These are phyloP conservation scores for Caradrina clavipalpis DNA, from an alignment of 2,888 invertebrate genomes.

Conservation along the genomic window DNA sequence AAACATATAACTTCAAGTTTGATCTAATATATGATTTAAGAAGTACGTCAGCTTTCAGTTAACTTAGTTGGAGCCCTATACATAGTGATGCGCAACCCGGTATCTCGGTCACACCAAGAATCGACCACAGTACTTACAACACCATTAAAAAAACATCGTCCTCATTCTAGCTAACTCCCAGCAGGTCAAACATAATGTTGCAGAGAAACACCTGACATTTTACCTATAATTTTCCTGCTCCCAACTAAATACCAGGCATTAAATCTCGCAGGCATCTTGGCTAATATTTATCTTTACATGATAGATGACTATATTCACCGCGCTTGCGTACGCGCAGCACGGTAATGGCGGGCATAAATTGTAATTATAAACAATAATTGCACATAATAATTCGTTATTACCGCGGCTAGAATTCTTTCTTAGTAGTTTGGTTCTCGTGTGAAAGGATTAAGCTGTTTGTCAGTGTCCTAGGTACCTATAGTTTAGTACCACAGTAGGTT, in stretches of 20 bases:
- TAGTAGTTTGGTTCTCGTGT: slow-evolving; percentile 33
- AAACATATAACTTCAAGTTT: too few relatives aligned
- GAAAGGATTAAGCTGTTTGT: slow-evolving; percentile 14
- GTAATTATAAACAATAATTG: slow-evolving; percentile 65
- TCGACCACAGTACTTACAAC: not conserved
- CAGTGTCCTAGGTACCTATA: too few relatives aligned
- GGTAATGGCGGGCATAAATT: slow-evolving; percentile 60
- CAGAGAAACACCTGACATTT: slow-evolving; percentile 44
- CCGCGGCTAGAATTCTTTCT: slow-evolving; percentile 46
- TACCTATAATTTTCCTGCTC: slow-evolving; percentile 52
- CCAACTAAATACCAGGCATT: slow-evolving; percentile 50
- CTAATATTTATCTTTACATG: slow-evolving; percentile 60
- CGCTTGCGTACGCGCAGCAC: slow-evolving; percentile 30
- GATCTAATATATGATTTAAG: too few relatives aligned
- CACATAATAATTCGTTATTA: slow-evolving; percentile 63
- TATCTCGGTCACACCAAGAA: too few relatives aligned
- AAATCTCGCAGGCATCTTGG: slow-evolving; percentile 47
- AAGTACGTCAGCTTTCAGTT: too few relatives aligned
- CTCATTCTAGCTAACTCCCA: not conserved
- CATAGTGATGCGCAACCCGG: too few relatives aligned
- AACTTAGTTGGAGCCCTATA: too few relatives aligned
- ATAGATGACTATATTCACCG: slow-evolving; percentile 60
- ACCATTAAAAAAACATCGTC: not conserved
- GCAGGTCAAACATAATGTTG: slow-evolving; percentile 23
- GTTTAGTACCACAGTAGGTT: too few relatives aligned